Base-by-base conservation (phyloP, 2,797 vertebrate species). In the Crocodylus rhombifer region DNA sequence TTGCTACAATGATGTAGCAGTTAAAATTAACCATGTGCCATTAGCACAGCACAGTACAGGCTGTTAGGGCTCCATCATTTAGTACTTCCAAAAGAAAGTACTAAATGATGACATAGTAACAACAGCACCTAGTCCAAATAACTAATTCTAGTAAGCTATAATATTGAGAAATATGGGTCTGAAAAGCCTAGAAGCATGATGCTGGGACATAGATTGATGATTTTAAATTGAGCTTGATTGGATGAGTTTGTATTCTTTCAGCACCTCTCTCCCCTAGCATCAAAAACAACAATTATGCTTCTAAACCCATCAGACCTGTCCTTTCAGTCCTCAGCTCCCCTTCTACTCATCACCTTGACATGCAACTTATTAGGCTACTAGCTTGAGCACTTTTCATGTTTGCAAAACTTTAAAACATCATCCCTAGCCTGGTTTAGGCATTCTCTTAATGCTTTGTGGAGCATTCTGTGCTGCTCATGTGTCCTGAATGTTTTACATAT, bases 401-500 rank as follows among this genome's bases (percentile, higher is more conserved):
- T 65, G 4, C 23, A 77, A 28, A 5, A 21, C 42, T 90, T 88
- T 87, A 74, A 92, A 91, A 87, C 15, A 76, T 69, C 61, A 89
- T 1, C 26, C 62, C 23, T 57, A 79, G 14, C 61, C 26, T 71
- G 10, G 65, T 28, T 26, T 86, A 71, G 65, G 17, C 23, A 80
- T 82, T 51, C 10, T 79, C 80, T 55, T 90, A 63, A 51, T 84
- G 63, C 17, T 23, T 36, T 89, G 51, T 21, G 77, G 16, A 64
- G 6, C 2, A 42, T 86, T 36, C 18, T 78, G n/a, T 73, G n/a
- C 67, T 60, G 84, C 20, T 58, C 56, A 81, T 2, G 28, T 88
- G 81, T 94, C 60, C 81, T 90, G 33, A 26, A 79, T 91, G 3
- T 65, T 93, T 95, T 92, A 57, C 90, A 58, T 79, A 61, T 9